phyloP scores from a whole-genome alignment of 2,113 vertebrate species.

The Forbesichthys agassizii region DNA sequence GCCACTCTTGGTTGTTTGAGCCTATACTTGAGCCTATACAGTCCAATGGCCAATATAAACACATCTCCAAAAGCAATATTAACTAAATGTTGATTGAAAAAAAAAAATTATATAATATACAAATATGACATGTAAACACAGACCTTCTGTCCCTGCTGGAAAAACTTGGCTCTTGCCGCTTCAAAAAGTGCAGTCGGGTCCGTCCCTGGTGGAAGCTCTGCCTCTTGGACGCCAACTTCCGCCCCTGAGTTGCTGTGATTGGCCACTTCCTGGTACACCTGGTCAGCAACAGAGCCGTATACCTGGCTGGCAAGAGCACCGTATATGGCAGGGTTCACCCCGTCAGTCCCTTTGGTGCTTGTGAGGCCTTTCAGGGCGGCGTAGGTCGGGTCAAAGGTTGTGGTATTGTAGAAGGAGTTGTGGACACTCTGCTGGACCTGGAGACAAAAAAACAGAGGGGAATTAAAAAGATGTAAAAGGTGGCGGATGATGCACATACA shows the following conservation, averaged over 20 bases:
- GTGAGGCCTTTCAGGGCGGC: slow-evolving; percentile 78
- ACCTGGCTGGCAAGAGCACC: slow-evolving; percentile 83
- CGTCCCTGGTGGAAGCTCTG: slow-evolving; percentile 40
- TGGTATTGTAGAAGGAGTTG: slow-evolving; percentile 83
- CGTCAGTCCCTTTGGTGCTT: slow-evolving; percentile 71
- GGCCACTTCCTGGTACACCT: slow-evolving; percentile 72
- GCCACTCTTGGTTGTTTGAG: too few relatives aligned
- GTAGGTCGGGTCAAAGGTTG: slow-evolving; percentile 83
- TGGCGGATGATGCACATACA: too few relatives aligned
- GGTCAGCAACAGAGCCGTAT: slow-evolving; percentile 80
- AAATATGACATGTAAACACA: neutral
- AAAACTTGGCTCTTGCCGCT: slow-evolving; percentile 80
- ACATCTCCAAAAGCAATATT: neutral
- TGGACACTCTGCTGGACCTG: slow-evolving; percentile 78
- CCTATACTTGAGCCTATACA: neutral
- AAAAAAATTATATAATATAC: neutral
- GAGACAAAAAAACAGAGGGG: neutral
- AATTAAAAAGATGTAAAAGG: neutral
- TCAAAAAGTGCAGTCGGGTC: slow-evolving; percentile 80
- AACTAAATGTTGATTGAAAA: neutral
- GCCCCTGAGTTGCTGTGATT: slow-evolving; percentile 47
- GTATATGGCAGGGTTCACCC: slow-evolving; percentile 80
- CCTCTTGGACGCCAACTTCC: slow-evolving; percentile 33
- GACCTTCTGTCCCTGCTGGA: slow-evolving; percentile 80
- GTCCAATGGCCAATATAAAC: neutral